Base-by-base conservation (phyloP, 1,140 invertebrate genomes). In the Gryllus bimaculatus region DNA sequence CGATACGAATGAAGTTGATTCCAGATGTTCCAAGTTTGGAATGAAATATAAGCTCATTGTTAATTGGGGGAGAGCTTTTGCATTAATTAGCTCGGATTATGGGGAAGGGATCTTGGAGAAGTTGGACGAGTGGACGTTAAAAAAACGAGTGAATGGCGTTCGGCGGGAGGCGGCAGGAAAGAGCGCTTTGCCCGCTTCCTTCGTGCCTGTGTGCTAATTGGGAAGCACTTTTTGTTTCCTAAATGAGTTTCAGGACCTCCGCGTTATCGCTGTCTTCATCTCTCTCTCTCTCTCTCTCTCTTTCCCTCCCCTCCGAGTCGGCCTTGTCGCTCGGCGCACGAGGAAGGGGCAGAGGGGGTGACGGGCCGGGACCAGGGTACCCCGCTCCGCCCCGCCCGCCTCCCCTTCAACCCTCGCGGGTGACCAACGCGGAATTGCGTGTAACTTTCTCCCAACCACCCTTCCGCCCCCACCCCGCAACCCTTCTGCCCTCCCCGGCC, bases 1-100 rank as follows among this genome's bases (percentile, higher is more conserved):
- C 54, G 54, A 66, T 66, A 66, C 18, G 54, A 66, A 66, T 66
- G 54, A 66, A 66, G 54, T 66, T 66, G 54, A 66, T 13, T 13
- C 54, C 54, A 66, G 54, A 66, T 66, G 54, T 66, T 66, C 54
- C 54, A 66, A 66, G 54, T 66, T 66, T 66, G 54, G 54, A 66
- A 66, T 66, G 54, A 66, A 66, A 66, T 66, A 66, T 18, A 66
- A 66, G 54, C 54, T 66, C 54, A 66, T 66, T 66, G 54, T 66
- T 66, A 66, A 66, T 66, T 66, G 54, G 54, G 26, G 18, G 54
- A 66, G 54, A 66, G 18, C 54, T 66, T 66, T 66, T 66, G 54
- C 54, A 66, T 66, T 66, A 66, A 66, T 66, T 66, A 66, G 18
- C 54, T 66, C 18, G 54, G 54, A 66, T 66, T 66, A 66, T 66